phyloP scores from a whole-genome alignment of 2,888 invertebrate species.

The Dastarcus helophoroides region DNA sequence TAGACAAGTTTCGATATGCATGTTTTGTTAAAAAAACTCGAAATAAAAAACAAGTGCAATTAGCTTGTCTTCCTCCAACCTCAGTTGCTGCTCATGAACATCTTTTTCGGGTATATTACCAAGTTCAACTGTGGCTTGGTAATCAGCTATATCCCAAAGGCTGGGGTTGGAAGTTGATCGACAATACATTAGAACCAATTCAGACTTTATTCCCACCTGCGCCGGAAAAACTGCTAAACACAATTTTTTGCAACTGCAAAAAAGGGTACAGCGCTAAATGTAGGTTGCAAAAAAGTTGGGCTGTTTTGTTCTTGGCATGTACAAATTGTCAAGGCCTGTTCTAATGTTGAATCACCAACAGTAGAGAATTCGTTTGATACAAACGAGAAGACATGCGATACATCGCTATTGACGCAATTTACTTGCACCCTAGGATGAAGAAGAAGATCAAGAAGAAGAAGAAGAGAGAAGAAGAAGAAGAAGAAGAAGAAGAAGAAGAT shows the following conservation, averaged over 20 bases:
- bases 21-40: conserved; percentile 16
- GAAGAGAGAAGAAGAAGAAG: conserved; percentile 18
- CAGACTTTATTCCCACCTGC: conserved; percentile 9
- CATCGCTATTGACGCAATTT: conserved; percentile 8
- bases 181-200: conserved; percentile 12
- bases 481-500: conserved; percentile 8
- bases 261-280: conserved; percentile 11
- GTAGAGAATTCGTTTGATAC: conserved; percentile 9
- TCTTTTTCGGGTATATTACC: conserved; percentile 16
- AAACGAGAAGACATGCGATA: conserved; percentile 8
- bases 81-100: conserved; percentile 17
- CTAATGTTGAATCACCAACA: conserved; percentile 10
- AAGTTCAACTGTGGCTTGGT: conserved; percentile 13
- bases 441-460: conserved; percentile 44
- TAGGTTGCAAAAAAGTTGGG: conserved; percentile 4
- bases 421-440: conserved; percentile 42
- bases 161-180: conserved; percentile 21
- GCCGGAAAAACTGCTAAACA: conserved; percentile 10
- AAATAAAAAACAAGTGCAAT: conserved; percentile 15
- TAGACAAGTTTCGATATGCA: conserved; percentile 16
- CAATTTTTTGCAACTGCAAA: conserved; percentile 9
- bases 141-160: conserved; percentile 16
- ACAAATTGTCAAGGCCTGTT: conserved; percentile 10
- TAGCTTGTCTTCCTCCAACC: conserved; percentile 17
- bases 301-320: conserved; percentile 8